A percentile compares a stretch with the other conserved stretches of the same genome.
Evolutionary conservation across 2,113 vertebrate species (phyloP).

Genomic region (Pelobates fuscus): DNA sequence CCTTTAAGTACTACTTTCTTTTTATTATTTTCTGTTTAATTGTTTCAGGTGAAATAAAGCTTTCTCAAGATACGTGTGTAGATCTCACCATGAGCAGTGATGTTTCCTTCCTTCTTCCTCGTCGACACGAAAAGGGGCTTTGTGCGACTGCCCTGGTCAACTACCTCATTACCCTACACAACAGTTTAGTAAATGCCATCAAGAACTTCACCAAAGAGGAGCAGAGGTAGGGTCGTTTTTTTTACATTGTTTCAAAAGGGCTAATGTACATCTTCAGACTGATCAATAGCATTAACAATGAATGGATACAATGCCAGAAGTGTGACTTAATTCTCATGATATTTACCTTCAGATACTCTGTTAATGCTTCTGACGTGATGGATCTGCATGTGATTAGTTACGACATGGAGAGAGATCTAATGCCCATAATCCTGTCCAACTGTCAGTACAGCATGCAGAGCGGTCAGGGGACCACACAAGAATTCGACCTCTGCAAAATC

Average conservation of each 20-base stretch:
- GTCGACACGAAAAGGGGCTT: conserved; percentile 81
- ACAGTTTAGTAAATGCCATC: conserved; percentile 73
- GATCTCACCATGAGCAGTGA: conserved; percentile 66
- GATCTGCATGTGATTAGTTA: conserved; percentile 90
- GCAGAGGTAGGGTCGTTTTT: conserved; percentile 78
- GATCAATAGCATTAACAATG: too few species aligned
- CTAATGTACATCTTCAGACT: too few species aligned
- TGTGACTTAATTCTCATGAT: too few species aligned
- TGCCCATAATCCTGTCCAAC: conserved; percentile 86
- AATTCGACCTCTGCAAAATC: conserved; percentile 86
- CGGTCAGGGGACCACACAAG: conserved; percentile 77
- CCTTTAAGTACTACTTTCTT: too few species aligned
- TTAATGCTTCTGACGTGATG: conserved; percentile 82
- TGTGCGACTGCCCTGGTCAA: conserved; percentile 87
- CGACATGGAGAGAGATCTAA: conserved; percentile 82
- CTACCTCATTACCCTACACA: conserved; percentile 90
- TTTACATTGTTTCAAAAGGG: too few species aligned
- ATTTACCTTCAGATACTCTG: conserved; percentile 80
- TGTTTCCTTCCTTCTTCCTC: conserved; percentile 81
- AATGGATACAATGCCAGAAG: too few species aligned
- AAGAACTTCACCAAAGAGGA: conserved; percentile 72
- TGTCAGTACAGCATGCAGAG: conserved; percentile 89
- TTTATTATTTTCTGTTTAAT: too few species aligned
- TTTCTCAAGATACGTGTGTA: conserved; percentile 73
- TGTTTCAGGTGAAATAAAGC: conserved; percentile 84